These are phyloP conservation scores for Xenopus tropicalis DNA, from an alignment of 2,113 vertebrate genomes.

Conservation along the genomic window UCB_Xtro_10.0 CM004443.2:126637501-126638000, in stretches of 20 bases:
- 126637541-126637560: too few species aligned
- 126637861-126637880: not conserved
- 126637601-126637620: too few species aligned
- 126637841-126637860: constrained; percentile 22
- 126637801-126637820: constrained; percentile 41
- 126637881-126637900: not conserved
- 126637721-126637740: constrained; percentile 23
- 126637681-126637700: constrained; percentile 41
- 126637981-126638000: too few species aligned
- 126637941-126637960: too few species aligned
- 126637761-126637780: constrained; percentile 47
- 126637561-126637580: too few species aligned
- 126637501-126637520: too few species aligned
- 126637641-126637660: constrained; percentile 1
- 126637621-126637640: too few species aligned
- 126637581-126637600: too few species aligned
- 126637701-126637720: constrained; percentile 44
- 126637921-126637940: too few species aligned
- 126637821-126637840: constrained; percentile 14
- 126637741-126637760: constrained; percentile 47
- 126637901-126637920: not conserved
- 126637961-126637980: too few species aligned
- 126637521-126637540: too few species aligned
- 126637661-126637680: constrained; percentile 37
- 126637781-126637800: constrained; percentile 51